Base-by-base conservation (phyloP, 2,113 vertebrate genomes). In the Dromas ardeola region DNA sequence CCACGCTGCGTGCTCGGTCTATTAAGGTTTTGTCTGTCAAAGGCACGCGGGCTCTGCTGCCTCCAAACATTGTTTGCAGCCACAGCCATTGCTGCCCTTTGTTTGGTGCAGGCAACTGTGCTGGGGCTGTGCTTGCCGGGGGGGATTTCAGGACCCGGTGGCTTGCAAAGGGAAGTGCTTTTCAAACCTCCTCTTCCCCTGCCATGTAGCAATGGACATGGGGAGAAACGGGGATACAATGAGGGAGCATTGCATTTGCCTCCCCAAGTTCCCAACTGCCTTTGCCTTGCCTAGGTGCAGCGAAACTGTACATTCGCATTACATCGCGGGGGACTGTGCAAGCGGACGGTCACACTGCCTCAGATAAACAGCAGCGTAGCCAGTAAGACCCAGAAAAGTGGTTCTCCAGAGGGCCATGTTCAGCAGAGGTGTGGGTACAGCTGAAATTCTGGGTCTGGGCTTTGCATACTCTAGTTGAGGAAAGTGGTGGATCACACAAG, bases 201-300 rank as follows among this genome's bases (percentile, higher is more conserved):
- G 27, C 55, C 59, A 11, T 15, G 81, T 13, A 62, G 83, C 10
- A 92, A 74, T 1, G 13, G 62, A 25, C 47, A 43, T 3, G 2
- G 53, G 69, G 66, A 72, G 40, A 81, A 91, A 61, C 1, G 25
- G 13, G 26, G 25, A 8, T 67, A 3, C 3, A 34, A 13, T 23
- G 62, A n/a, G 27, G 38, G 30, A 58, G 40, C 3, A 6, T 56
- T 6, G 20, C 43, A 5, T 49, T 69, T 66, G 34, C 23, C 25
- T 82, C 20, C 30, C 58, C 0, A 0, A 61, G 55, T 55, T 76
- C 30, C 76, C 0, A 0, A 0, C 34, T 45, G 55, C 59, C 65
- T 91, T 58, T 63, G 40, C 69, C 32, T 19, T 65, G 34, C 58
- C 52, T 43, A 6, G 38, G 0, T 30, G 52, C 43, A 26, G 50